A percentile compares a stretch with the other conserved stretches of the same genome.
These are phyloP conservation scores for Tachystola acroxantha DNA, from an alignment of 2,888 invertebrate species.

Conservation along the genomic window DNA sequence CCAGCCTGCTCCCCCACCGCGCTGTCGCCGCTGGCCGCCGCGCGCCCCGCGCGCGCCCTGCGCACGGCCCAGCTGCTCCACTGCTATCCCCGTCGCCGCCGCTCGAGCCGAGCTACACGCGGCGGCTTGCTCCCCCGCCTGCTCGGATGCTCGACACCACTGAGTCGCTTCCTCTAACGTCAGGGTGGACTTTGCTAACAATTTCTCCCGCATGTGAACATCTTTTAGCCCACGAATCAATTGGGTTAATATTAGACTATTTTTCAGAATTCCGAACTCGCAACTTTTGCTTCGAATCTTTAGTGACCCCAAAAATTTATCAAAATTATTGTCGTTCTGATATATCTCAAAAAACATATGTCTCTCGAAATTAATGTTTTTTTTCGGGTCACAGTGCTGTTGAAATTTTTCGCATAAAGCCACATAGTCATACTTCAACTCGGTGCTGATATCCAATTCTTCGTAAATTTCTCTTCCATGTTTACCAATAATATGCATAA, in stretches of 20 bases:
- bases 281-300: constrained; percentile 15
- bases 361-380: constrained; percentile 15
- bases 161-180: constrained; percentile 9
- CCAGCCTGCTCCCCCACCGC: no score
- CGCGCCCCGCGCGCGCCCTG: background rate
- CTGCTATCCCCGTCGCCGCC: no score
- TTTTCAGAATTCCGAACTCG: constrained; percentile 13
- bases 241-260: constrained; percentile 17
- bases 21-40: background rate
- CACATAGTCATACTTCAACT: constrained; percentile 4
- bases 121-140: constrained; percentile 7
- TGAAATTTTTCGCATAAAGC: constrained; percentile 8
- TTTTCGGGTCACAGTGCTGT: constrained; percentile 7
- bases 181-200: constrained; percentile 4
- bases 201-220: constrained; percentile 6
- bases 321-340: constrained; percentile 12
- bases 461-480: constrained; percentile 13
- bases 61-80: no score
- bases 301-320: constrained; percentile 10
- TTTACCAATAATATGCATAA: constrained; percentile 19
- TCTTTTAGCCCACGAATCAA: constrained; percentile 17
- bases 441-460: constrained; percentile 8
- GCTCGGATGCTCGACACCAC: constrained; percentile 11
- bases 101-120: no score
- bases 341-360: constrained; percentile 15